These are phyloP conservation scores for Zaprionus camerounensis DNA, from an alignment of 1,140 invertebrate species.

Conservation along the genomic window DNA sequence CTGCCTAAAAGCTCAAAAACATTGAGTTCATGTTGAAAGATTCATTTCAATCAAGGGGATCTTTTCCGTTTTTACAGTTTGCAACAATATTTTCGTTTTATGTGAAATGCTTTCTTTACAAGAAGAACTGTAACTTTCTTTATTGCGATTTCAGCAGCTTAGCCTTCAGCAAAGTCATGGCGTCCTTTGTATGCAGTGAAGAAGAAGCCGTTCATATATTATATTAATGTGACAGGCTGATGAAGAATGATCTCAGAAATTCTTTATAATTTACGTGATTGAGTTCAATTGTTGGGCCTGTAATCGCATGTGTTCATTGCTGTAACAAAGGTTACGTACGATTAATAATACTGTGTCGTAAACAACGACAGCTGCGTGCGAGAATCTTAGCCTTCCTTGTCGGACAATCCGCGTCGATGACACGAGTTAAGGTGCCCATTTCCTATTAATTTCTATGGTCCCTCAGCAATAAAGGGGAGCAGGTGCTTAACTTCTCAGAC, in stretches of 20 bases:
- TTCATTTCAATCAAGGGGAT: not conserved
- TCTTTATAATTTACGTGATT: slow-evolving; percentile 56
- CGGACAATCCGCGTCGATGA: not conserved
- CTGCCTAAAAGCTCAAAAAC: too few species aligned
- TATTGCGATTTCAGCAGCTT: not conserved
- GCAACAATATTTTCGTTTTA: not conserved
- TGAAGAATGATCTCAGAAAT: slow-evolving; percentile 39
- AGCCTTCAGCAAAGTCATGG: not conserved
- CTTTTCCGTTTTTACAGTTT: not conserved
- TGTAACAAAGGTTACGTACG: slow-evolving; percentile 43
- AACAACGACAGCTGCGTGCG: slow-evolving; percentile 22
- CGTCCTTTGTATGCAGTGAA: slow-evolving; percentile 24
- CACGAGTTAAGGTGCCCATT: slow-evolving; percentile 41
- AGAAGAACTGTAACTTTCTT: slow-evolving; percentile 2
- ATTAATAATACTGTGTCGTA: slow-evolving; percentile 53
- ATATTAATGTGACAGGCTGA: slow-evolving; percentile 39
- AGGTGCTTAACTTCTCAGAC: not conserved
- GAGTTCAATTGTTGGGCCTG: slow-evolving; percentile 26
- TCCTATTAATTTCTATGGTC: slow-evolving; percentile 46
- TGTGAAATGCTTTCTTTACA: not conserved
- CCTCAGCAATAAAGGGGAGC: slow-evolving; percentile 30
- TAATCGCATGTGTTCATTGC: not conserved
- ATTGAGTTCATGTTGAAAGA: not conserved
- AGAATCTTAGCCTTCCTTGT: not conserved
- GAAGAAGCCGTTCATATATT: slow-evolving; percentile 30